These are phyloP conservation scores for Pteronotus mesoamericanus DNA, from an alignment of 2,797 vertebrate species.

Conservation along the genomic window DNA sequence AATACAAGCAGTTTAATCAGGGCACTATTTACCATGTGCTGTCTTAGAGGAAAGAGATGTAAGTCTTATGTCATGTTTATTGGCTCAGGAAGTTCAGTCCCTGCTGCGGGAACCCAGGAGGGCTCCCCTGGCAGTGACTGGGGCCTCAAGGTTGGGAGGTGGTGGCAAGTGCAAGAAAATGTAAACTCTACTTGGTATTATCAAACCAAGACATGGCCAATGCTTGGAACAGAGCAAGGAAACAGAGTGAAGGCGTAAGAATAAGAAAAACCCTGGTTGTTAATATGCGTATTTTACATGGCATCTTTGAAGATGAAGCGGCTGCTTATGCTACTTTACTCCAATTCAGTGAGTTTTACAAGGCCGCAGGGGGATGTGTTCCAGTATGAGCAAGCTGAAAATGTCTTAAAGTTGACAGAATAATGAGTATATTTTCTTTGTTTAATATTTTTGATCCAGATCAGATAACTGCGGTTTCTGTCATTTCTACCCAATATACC, in stretches of 20 bases:
- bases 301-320: conserved; percentile 80
- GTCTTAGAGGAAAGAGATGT: conserved; percentile 28
- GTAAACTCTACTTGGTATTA: background rate
- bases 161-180: background rate
- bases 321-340: conserved; percentile 72
- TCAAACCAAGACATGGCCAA: background rate
- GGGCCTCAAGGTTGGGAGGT: background rate
- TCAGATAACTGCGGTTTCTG: conserved; percentile 69
- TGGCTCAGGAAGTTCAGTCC: background rate
- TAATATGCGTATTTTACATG: conserved; percentile 76
- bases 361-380: conserved; percentile 78
- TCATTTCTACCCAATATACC: conserved; percentile 66
- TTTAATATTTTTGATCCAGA: conserved; percentile 81
- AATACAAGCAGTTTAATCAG: conserved; percentile 17
- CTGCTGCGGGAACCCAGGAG: background rate
- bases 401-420: conserved; percentile 79
- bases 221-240: background rate
- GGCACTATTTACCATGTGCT: background rate
- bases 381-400: conserved; percentile 80
- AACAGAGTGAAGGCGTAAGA: background rate
- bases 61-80: background rate
- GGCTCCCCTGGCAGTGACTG: background rate
- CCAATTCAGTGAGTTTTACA: conserved; percentile 81
- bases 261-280: conserved; percentile 72
- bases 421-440: conserved; percentile 81